Base-by-base conservation (phyloP, 2,888 invertebrate genomes). In the Bellardia bayeri region DNA sequence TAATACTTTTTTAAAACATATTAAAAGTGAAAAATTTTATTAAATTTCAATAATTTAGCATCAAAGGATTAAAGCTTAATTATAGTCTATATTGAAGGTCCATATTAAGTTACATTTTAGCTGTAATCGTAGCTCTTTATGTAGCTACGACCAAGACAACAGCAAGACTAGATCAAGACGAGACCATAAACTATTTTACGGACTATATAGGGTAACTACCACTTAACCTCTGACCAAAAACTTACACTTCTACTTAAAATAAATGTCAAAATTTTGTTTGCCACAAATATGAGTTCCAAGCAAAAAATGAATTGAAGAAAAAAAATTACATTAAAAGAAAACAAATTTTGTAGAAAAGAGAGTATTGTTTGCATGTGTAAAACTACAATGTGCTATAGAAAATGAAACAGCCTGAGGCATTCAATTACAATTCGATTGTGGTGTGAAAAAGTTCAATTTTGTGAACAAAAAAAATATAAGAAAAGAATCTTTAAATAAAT, bases 401-500 rank as follows among this genome's bases (percentile, higher is more conserved):
- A 66, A 80, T 76, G 71, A 72, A 72, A 80, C 79, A 89, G 90
- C 91, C 92, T 90, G 88, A 86, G 91, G 92, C 91, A 91, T 91
- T 92, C 91, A 91, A 92, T 91, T 91, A 92, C 91, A 75, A 91
- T 91, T 92, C 92, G 91, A 91, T 92, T 91, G 92, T 92, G 91
- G 92, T 91, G 92, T 91, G 92, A 91, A 91, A 91, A 92, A 91
- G 92, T 92, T 91, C 92, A 91, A 92, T 91, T 92, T 92, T 80
- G 9, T 40, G 40, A 64, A 49, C 13, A 71, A 4, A 64, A 56
- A 37, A 61, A 64, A 11, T 9, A 11, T 3, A 11, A 45, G 37
- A 11, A 81, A 61, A 66, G 16, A 56, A 23, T 63, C 14, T 74
- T 63, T n/a, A 61, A 56, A 66, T 51, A 79, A 76, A 64, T 64